Percentiles rank a stretch among this genome's conserved stretches.
Conservation (phyloP, 2,888 invertebrate genomes). For the Portevinia maculata region DNA sequence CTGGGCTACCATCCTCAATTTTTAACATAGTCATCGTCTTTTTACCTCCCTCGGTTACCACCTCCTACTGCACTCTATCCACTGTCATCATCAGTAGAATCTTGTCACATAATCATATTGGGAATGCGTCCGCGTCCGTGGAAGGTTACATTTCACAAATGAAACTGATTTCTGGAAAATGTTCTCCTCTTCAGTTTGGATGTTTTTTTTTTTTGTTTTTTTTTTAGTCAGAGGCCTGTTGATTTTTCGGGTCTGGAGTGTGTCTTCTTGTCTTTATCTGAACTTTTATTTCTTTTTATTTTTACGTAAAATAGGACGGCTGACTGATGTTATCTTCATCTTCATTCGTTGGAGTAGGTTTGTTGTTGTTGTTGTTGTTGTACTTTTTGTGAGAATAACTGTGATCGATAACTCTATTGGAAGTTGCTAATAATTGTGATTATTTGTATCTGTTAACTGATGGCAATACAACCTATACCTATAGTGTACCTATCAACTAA, state of each 20-base stretch:
- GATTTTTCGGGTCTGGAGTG: neutral
- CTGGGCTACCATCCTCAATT: constrained; percentile 13
- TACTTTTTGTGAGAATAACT: neutral
- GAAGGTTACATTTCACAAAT: constrained; percentile 49
- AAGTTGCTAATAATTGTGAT: constrained; percentile 2
- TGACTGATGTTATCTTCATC: constrained; percentile 13
- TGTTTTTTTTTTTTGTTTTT: neutral
- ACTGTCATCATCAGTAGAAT: constrained; percentile 58
- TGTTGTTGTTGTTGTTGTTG: neutral
- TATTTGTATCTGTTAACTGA: neutral
- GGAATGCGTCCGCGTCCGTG: constrained; percentile 49
- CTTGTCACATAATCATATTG: constrained; percentile 67
- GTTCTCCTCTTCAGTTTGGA: constrained; percentile 10
- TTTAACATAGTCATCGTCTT: constrained; percentile 67
- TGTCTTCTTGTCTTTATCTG: neutral
- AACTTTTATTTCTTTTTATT: neutral
- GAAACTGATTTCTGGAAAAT: constrained; percentile 53
- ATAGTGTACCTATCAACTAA: neutral
- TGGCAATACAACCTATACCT: neutral
- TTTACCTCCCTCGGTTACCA: constrained; percentile 36
- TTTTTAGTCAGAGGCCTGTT: neutral
- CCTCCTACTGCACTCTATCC: constrained; percentile 36
- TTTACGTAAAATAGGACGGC: constrained; percentile 2
- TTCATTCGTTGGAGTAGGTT: neutral
- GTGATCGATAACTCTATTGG: constrained; percentile 15